phyloP scores from a whole-genome alignment of 2,888 invertebrate species.

The Melipona bicolor region DNA sequence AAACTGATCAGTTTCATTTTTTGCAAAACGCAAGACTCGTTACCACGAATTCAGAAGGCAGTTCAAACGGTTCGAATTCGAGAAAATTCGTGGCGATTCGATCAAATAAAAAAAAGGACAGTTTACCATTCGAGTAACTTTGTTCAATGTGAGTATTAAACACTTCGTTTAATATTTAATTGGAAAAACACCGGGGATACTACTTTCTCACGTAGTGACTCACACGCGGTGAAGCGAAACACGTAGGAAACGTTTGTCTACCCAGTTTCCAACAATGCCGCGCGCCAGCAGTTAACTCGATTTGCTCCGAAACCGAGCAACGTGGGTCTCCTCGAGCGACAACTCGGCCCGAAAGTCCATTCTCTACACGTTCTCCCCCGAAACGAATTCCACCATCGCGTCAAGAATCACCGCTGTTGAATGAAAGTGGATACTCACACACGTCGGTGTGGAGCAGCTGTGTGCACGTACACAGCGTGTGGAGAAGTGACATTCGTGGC shows the following conservation, averaged over 20 bases:
- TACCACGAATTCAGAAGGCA: no score
- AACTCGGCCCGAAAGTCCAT: conserved; percentile 30
- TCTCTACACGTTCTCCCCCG: conserved; percentile 35
- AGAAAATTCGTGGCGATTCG: no score
- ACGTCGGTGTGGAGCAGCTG: conserved; percentile 26
- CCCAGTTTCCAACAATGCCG: background rate
- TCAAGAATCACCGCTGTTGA: conserved; percentile 65
- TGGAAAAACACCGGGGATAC: background rate
- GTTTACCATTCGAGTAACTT: no score
- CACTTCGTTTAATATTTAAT: background rate
- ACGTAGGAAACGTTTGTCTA: background rate
- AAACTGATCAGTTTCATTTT: no score
- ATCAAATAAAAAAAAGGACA: no score
- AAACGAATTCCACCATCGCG: conserved; percentile 54
- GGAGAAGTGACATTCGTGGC: conserved; percentile 58
- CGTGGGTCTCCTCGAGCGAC: conserved; percentile 8
- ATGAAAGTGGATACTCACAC: conserved; percentile 76
- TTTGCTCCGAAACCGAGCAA: conserved; percentile 18
- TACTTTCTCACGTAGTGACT: background rate
- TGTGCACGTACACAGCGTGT: conserved; percentile 11
- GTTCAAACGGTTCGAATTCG: no score
- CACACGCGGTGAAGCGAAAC: background rate
- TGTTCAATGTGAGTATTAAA: no score
- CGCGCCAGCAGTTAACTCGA: conserved; percentile 10
- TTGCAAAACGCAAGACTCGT: no score